A percentile compares a stretch with the other conserved stretches of the same genome.
Conservation (phyloP, 2,888 invertebrate genomes). For the Crossocerus cetratus region DNA sequence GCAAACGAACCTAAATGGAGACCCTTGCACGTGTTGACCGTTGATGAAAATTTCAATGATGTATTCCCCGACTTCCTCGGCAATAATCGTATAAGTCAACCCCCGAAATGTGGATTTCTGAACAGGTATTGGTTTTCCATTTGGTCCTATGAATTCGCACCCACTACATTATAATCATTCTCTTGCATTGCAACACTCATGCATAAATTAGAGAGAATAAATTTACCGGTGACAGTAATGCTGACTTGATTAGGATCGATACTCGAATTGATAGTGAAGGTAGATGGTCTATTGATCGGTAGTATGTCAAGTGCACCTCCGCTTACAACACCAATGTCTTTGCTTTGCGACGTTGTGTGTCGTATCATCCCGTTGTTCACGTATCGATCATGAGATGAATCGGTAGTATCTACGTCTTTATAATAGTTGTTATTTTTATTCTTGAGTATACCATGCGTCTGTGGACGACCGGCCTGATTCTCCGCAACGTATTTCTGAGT, state of each 20-base stretch:
- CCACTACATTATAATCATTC: neutral
- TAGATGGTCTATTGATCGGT: slow-evolving; percentile 80
- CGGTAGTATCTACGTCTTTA: slow-evolving; percentile 65
- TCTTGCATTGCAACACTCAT: neutral
- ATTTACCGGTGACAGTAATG: slow-evolving; percentile 78
- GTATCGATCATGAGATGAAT: slow-evolving; percentile 66
- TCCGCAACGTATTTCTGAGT: slow-evolving; percentile 61
- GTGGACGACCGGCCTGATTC: slow-evolving; percentile 54
- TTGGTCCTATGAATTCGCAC: slow-evolving; percentile 71
- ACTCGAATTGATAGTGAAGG: slow-evolving; percentile 79
- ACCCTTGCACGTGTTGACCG: slow-evolving; percentile 91
- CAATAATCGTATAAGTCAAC: slow-evolving; percentile 80
- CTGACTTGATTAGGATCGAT: slow-evolving; percentile 77
- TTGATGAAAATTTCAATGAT: slow-evolving; percentile 89
- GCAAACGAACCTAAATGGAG: slow-evolving; percentile 85
- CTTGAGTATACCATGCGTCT: slow-evolving; percentile 72
- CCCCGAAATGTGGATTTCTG: slow-evolving; percentile 73
- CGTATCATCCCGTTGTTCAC: slow-evolving; percentile 48
- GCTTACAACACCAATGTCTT: slow-evolving; percentile 60
- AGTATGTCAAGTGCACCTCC: slow-evolving; percentile 82
- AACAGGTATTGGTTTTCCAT: slow-evolving; percentile 73
- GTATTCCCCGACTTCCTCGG: slow-evolving; percentile 92
- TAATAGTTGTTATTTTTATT: slow-evolving; percentile 72
- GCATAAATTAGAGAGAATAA: neutral
- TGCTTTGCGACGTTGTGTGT: slow-evolving; percentile 40